Base-by-base conservation (phyloP, 1,140 invertebrate genomes). In the Lepidurus arcticus region DNA sequence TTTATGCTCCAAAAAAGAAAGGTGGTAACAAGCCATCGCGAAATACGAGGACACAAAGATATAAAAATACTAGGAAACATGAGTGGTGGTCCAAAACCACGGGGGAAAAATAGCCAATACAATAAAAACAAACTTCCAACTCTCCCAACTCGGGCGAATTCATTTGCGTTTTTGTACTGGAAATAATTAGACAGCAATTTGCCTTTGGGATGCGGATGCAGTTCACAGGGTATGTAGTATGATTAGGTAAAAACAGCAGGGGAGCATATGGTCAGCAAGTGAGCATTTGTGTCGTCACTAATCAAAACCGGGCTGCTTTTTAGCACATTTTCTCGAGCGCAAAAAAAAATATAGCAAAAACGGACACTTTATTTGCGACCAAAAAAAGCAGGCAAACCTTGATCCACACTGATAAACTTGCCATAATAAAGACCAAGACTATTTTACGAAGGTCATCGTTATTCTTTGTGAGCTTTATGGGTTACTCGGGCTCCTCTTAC, bases 271-370 rank as follows among this genome's bases (percentile, higher is more conserved):
- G 34, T 13, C 53, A 65, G 53, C 21, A 21, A 65, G 53, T 65
- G 53, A 21, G 53, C 16, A 21, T 65, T 65, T 7, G 53, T 65
- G 53, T 65, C 53, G 53, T 65, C 53, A 65, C 53, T 21, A 65
- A 65, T 65, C 53, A 65, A 65, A 34, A 65, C 53, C 53, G 53
- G 21, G 21, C 53, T 7, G 53, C 53, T 65, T 65, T 65, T 65
- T n/a, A 65, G 5, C 53, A 65, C 21, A n/a, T 65, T 21, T 65
- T 65, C 53, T 6, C 53, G 34, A 34, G 34, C 34, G 34, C 3
- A 34, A 34, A 34, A 34, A 34, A 34, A 34, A 34, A 34, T 3
- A 34, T 2, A 34, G 34, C 34, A 3, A 34, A 34, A 34, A 34
- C 34, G 2, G 34, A 34, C 34, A 34, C 34, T 34, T 34, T 34